Evolutionary conservation across 1,140 invertebrate species (phyloP), one percentile per base, ranked within the genome.

Genomic region (Batillaria attramentaria): DNA sequence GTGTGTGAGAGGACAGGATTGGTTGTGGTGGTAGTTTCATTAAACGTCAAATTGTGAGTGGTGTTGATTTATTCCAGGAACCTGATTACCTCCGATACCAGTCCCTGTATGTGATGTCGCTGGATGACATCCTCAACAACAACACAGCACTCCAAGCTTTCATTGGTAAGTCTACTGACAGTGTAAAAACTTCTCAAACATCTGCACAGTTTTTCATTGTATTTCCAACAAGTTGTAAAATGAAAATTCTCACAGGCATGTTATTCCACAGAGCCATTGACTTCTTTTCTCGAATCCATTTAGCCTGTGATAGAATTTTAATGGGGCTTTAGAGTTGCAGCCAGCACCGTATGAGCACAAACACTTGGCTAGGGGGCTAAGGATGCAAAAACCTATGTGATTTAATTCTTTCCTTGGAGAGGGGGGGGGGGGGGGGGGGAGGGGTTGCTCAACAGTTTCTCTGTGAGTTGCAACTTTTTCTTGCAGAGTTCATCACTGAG

Each of bases 91-190:
- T 84, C 60, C 75, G 74, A 70, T 79, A 93, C 28, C 88, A 92
- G 50, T 94, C 94, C 85, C 87, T 95, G 76, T 94, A 95, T 78
- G 93, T 94, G 83, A 89, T 97, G 70, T 94, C 94, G 16, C 89
- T 97, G 75, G 94, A 95, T 83, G 94, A 95, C 80, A 92, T 97
- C n/a, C 88, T 97, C 8, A 95, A 95, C 82, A 95, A 96, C 88
- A 95, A 94, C 83, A 93, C 95, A 62, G 95, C 95, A 5, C 88
- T 97, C 0, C 94, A 95, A 46, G 95, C 95, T 86, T 96, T 96
- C 84, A 94, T 96, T 69, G 92, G 91, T 91, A 83, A 83, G 80
- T n/a, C n/a, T 80, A 69, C 35, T 69, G 43, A 43, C 24, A 3
- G 41, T 77, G n/a, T 60, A 62, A 54, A 72, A 74, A 16, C n/a